Conservation (phyloP, 2,797 vertebrate genomes). For the Enteromius fasciolatus region DNA sequence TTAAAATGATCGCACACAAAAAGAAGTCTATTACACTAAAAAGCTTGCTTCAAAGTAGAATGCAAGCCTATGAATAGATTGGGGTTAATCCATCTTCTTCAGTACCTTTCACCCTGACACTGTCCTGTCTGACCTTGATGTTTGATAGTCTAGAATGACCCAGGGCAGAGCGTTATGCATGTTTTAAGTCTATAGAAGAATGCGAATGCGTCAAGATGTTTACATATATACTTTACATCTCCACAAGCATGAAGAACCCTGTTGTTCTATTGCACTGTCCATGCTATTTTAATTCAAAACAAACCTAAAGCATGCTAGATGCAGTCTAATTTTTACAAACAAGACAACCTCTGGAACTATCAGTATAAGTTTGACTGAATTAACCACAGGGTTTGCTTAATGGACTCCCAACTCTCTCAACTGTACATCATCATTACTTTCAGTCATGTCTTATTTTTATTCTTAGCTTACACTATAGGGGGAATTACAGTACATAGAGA, state of each 20-base stretch:
- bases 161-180: too few relatives aligned
- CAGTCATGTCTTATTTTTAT: background rate
- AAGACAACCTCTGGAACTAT: background rate
- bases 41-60: background rate
- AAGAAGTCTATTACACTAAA: background rate
- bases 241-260: background rate
- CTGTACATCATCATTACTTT: background rate
- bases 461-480: background rate
- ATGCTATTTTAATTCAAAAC: background rate
- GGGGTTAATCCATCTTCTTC: constrained; percentile 6
- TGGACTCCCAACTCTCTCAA: background rate
- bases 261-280: background rate
- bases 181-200: background rate
- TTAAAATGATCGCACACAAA: background rate
- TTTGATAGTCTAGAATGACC: background rate
- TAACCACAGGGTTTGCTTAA: background rate
- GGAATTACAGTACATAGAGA: background rate
- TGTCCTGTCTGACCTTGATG: background rate
- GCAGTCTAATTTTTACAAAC: background rate
- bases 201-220: background rate
- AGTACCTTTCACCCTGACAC: background rate
- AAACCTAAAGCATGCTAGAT: background rate
- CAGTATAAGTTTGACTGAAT: too few relatives aligned
- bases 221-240: background rate
- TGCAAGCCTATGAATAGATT: background rate